phyloP scores from a whole-genome alignment of 2,797 vertebrate genomes.

The Falco novaeseelandiae region DNA sequence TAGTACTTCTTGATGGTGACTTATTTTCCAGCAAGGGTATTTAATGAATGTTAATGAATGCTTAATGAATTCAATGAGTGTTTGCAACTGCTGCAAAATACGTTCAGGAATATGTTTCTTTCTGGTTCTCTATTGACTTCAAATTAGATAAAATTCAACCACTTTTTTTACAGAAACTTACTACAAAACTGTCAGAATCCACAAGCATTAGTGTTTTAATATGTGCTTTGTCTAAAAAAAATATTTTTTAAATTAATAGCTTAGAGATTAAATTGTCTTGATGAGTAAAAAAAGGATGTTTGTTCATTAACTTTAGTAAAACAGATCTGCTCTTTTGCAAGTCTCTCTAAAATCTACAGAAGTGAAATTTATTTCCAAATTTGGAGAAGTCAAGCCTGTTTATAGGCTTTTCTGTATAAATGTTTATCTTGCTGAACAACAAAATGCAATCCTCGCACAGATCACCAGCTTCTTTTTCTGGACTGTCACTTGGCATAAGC shows the following conservation, averaged over 20 bases:
- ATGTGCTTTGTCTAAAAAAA: not conserved
- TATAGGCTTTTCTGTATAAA: not conserved
- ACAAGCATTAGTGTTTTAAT: not conserved
- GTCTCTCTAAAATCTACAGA: not conserved
- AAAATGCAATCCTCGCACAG: rapidly evolving
- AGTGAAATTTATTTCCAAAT: not conserved
- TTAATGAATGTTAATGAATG: not conserved
- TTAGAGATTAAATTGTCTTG: not conserved
- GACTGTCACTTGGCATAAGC: not conserved
- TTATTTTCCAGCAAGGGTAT: not conserved
- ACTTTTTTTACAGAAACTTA: not conserved
- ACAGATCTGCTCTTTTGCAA: not conserved
- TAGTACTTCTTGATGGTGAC: not conserved
- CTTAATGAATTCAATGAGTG: not conserved
- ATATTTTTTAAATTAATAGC: not conserved
- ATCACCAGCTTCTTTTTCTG: not conserved
- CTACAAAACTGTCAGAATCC: not conserved
- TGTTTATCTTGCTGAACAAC: not conserved
- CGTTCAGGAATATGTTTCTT: not conserved
- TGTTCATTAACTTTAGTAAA: not conserved
- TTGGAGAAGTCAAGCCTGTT: not conserved
- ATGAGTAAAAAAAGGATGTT: not conserved
- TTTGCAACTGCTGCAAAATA: not conserved
- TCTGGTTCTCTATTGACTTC: not conserved
- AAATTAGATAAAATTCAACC: not conserved